phyloP scores from a whole-genome alignment of 37 sponge, comb jelly and placozoan genomes.

The Ephydatia muelleri region DNA sequence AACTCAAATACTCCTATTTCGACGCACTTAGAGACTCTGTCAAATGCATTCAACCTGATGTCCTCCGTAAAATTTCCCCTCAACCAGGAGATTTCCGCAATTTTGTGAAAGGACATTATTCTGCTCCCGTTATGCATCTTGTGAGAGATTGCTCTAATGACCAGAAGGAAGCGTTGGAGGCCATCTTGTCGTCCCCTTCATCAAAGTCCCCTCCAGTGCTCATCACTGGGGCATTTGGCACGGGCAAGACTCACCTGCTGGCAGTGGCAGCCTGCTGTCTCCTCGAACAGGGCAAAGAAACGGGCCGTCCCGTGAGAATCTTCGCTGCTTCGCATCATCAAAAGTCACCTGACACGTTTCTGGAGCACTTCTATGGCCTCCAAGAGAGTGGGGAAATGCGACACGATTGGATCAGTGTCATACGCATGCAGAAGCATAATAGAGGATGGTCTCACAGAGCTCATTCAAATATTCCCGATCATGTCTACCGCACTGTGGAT shows the following conservation, averaged over 20 bases:
- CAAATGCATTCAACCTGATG: neutral
- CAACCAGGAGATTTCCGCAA: neutral
- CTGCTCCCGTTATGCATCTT: neutral
- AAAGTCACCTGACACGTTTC: constrained; percentile 46
- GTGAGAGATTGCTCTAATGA: neutral
- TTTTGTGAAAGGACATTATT: neutral
- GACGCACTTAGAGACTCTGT: constrained; percentile 15
- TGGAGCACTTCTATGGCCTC: constrained; percentile 15
- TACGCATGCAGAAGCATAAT: neutral
- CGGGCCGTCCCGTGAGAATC: constrained; percentile 2
- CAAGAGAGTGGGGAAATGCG: no score
- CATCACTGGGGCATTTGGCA: constrained; percentile 61
- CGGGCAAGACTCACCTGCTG: constrained; percentile 58
- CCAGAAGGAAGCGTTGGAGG: neutral
- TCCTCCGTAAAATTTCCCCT: constrained; percentile 25
- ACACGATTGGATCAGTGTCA: neutral
- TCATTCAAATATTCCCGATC: neutral
- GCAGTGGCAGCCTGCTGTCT: constrained; percentile 36
- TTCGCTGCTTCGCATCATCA: constrained; percentile 46
- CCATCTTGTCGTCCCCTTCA: neutral
- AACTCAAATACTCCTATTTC: constrained; percentile 50
- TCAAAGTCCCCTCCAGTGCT: constrained; percentile 43
- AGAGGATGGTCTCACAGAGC: no score
- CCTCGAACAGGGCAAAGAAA: neutral
- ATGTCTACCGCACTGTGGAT: neutral